phyloP scores from a whole-genome alignment of 2,797 vertebrate genomes.

The Hafferia zeledoni region DNA sequence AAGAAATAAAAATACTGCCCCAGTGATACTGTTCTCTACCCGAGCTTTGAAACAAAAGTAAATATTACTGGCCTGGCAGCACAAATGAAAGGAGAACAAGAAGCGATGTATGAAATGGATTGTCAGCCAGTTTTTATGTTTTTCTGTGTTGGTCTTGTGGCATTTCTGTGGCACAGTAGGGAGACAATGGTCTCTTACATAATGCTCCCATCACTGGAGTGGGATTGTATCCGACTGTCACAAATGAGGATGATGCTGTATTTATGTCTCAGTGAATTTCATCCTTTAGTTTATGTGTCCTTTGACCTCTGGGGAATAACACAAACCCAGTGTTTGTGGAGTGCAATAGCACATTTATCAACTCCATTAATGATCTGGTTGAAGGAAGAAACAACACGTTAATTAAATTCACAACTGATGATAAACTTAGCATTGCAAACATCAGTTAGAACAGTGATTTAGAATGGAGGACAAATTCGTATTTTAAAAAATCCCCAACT shows the following conservation, averaged over 20 bases:
- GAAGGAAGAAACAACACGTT: not conserved
- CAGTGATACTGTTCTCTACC: accelerated
- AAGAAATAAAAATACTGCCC: not conserved
- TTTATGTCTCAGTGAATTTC: slow-evolving; percentile 16
- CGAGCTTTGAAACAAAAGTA: not conserved
- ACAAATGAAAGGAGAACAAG: not conserved
- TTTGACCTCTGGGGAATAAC: not conserved
- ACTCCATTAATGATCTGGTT: not conserved
- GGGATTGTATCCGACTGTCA: not conserved
- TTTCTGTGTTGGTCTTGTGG: not conserved
- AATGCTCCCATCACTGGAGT: not conserved
- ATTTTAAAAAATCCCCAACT: not conserved
- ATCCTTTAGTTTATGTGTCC: not conserved
- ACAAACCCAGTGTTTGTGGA: not conserved
- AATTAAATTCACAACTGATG: not conserved
- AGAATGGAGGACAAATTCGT: not conserved
- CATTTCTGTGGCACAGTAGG: not conserved
- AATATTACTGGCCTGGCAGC: not conserved
- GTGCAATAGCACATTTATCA: not conserved
- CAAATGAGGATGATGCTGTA: not conserved
- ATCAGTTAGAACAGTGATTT: not conserved
- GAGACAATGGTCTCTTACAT: not conserved
- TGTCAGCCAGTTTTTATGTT: not conserved
- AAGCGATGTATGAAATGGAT: not conserved
- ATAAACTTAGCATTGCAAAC: not conserved